These are phyloP conservation scores for Neolamprologus toae DNA, from an alignment of 2,113 vertebrate genomes.

Conservation along the genomic window DNA sequence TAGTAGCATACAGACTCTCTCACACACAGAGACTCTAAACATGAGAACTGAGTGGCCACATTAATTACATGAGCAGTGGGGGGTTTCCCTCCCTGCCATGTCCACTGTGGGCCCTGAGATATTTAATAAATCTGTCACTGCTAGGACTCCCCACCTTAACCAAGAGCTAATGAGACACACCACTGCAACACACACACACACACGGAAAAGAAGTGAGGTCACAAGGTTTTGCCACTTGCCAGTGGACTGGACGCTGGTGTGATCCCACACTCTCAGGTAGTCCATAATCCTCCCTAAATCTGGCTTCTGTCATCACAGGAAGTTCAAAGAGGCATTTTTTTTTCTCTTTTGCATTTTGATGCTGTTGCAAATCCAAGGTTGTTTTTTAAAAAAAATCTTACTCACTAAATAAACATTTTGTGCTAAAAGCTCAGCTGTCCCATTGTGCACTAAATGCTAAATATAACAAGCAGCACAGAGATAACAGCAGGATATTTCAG, in stretches of 20 bases:
- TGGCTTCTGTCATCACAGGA: not conserved
- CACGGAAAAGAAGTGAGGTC: conserved; percentile 15
- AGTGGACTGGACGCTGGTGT: not conserved
- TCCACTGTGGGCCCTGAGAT: conserved; percentile 45
- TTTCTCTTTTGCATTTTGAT: not conserved
- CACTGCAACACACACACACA: not conserved
- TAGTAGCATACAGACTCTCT: not conserved
- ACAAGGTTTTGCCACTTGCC: conserved; percentile 5
- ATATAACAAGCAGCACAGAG: not conserved
- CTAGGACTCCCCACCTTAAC: conserved; percentile 44
- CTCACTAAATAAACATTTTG: not conserved
- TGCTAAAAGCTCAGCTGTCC: not conserved
- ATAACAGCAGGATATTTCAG: not conserved
- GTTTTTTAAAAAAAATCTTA: rapidly evolving
- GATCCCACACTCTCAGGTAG: not conserved
- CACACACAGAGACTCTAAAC: conserved; percentile 23
- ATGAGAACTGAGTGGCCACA: conserved; percentile 50
- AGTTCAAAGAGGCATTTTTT: not conserved
- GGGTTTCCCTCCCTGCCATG: conserved; percentile 55
- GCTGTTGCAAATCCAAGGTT: not conserved
- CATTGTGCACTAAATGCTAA: not conserved
- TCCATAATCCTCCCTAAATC: not conserved
- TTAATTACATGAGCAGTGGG: conserved; percentile 66
- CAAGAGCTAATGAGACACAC: conserved; percentile 50
- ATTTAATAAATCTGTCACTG: conserved; percentile 70